Percentiles rank a stretch among this genome's conserved stretches.
phyloP scores from a whole-genome alignment of 2,888 invertebrate genomes.

The Netelia melanura region DNA sequence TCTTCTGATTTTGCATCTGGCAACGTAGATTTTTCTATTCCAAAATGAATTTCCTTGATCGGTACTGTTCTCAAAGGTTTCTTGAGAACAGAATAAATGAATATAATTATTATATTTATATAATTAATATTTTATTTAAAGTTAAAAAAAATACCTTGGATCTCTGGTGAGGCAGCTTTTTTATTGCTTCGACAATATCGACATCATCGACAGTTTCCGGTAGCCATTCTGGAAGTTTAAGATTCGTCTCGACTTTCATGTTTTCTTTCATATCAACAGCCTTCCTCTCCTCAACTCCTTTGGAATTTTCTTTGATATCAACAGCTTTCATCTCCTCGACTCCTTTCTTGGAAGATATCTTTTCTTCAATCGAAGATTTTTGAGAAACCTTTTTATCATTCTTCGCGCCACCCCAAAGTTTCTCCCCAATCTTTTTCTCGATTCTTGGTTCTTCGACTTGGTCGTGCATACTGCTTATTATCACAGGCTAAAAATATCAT shows the following conservation, averaged over 20 bases:
- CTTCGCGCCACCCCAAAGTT: slow-evolving; percentile 57
- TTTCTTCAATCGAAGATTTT: slow-evolving; percentile 31
- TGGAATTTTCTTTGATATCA: slow-evolving; percentile 27
- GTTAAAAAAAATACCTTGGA: slow-evolving; percentile 86
- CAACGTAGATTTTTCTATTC: slow-evolving; percentile 73
- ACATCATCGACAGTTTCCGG: slow-evolving; percentile 83
- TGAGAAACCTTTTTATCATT: slow-evolving; percentile 17
- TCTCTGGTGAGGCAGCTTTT: slow-evolving; percentile 88
- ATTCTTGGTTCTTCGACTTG: slow-evolving; percentile 49
- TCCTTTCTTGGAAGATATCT: slow-evolving; percentile 43
- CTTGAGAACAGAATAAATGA: slow-evolving; percentile 80
- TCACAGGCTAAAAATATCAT: slow-evolving; percentile 42
- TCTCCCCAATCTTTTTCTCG: slow-evolving; percentile 73
- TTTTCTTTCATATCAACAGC: slow-evolving; percentile 36
- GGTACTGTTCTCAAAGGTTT: slow-evolving; percentile 86
- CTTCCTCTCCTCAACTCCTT: slow-evolving; percentile 49
- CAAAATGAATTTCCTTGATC: slow-evolving; percentile 85
- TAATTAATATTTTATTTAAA: not conserved
- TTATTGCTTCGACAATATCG: slow-evolving; percentile 85
- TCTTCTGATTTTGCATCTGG: slow-evolving; percentile 56
- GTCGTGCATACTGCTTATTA: slow-evolving; percentile 34
- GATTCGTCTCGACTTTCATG: slow-evolving; percentile 19
- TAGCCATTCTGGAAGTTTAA: slow-evolving; percentile 84
- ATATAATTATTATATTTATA: slow-evolving; percentile 20
- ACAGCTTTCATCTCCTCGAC: slow-evolving; percentile 49